phyloP scores from a whole-genome alignment of 2,797 vertebrate species.

The Pseudochaenichthys georgianus region DNA sequence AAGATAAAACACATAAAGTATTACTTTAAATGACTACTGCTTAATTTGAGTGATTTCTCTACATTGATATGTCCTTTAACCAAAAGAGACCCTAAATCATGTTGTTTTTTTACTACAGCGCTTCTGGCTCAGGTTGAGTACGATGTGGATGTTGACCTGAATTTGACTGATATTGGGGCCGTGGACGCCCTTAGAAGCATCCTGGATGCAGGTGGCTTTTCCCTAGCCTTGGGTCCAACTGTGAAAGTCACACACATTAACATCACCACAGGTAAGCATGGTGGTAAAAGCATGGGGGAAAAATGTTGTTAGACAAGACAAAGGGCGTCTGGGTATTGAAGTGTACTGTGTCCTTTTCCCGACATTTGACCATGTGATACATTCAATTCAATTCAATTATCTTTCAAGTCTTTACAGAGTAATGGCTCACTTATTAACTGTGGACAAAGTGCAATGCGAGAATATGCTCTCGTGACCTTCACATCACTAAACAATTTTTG shows the following conservation, averaged over 20 bases:
- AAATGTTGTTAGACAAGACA: not conserved
- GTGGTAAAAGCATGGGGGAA: not conserved
- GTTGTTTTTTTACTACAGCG: slow-evolving; percentile 31
- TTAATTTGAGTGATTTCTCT: too few species aligned
- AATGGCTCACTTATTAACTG: slow-evolving; percentile 13
- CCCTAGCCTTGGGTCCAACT: slow-evolving; percentile 26
- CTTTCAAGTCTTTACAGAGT: not conserved
- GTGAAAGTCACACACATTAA: slow-evolving; percentile 55
- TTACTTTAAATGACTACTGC: too few species aligned
- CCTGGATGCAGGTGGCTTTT: slow-evolving; percentile 33
- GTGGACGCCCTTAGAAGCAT: slow-evolving; percentile 51
- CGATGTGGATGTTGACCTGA: slow-evolving; percentile 68
- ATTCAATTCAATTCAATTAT: too few species aligned
- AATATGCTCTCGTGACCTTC: not conserved
- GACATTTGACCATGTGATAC: not conserved
- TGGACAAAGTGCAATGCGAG: not conserved
- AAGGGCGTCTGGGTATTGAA: not conserved
- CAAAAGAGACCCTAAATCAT: not conserved
- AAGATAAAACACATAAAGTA: too few species aligned
- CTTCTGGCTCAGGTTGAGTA: slow-evolving; percentile 31
- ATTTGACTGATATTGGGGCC: slow-evolving; percentile 42
- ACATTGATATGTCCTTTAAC: not conserved
- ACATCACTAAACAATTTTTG: not conserved
- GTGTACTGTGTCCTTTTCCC: not conserved
- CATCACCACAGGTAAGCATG: slow-evolving; percentile 72